These are phyloP conservation scores for Notothenia coriiceps DNA, from an alignment of 2,113 vertebrate species.

Conservation along the genomic window DNA sequence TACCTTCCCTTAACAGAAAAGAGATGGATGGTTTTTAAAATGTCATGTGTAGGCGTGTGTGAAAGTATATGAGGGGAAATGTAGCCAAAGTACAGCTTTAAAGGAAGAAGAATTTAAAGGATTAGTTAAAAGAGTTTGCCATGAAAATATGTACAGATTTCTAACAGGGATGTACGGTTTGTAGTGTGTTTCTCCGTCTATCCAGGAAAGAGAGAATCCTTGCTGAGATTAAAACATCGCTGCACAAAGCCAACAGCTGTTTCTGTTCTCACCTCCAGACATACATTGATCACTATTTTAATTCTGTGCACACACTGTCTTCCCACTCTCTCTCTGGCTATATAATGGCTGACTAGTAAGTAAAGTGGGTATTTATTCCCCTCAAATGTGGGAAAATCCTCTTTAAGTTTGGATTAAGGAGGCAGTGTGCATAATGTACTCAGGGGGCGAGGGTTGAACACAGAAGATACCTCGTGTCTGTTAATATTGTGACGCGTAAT, in stretches of 20 bases:
- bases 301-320: background rate
- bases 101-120: background rate
- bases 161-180: background rate
- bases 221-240: background rate
- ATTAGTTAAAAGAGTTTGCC: conserved; percentile 2
- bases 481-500: background rate
- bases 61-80: conserved; percentile 14
- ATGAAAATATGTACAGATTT: conserved; percentile 13
- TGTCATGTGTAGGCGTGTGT: conserved; percentile 17
- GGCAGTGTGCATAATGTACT: conserved; percentile 39
- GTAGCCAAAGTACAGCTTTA: conserved; percentile 25
- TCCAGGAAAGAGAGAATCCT: background rate
- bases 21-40: conserved; percentile 19
- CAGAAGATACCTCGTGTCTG: no score
- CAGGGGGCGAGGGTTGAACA: background rate
- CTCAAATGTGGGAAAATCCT: conserved; percentile 70
- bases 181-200: background rate
- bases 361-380: conserved; percentile 54
- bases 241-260: conserved; percentile 13
- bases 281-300: background rate
- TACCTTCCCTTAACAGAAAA: conserved; percentile 18
- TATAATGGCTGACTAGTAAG: background rate
- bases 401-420: conserved; percentile 64
- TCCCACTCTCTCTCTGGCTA: background rate
- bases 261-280: conserved; percentile 11